Conservation (phyloP, 2,888 invertebrate genomes). For the Antitype chi region DNA sequence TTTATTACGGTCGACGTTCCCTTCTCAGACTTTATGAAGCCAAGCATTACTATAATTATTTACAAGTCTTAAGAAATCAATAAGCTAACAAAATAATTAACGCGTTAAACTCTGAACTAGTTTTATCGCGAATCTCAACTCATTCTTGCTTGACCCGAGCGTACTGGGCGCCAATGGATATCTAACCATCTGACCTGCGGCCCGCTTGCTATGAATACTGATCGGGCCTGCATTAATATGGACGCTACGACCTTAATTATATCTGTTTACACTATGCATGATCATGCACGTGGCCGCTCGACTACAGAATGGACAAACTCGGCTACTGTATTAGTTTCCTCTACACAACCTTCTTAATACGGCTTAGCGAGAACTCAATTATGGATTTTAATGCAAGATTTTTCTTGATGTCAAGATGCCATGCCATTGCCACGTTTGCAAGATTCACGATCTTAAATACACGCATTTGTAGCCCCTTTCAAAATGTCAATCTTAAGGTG, state of each 20-base stretch:
- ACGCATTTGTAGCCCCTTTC: slow-evolving; percentile 30
- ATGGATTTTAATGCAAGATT: slow-evolving; percentile 32
- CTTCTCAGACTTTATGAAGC: background rate
- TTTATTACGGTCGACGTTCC: background rate
- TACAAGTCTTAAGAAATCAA: slow-evolving; percentile 38
- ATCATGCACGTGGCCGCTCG: slow-evolving; percentile 73
- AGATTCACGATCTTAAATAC: slow-evolving; percentile 33
- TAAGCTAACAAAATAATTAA: slow-evolving; percentile 64
- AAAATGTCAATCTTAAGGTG: slow-evolving; percentile 58
- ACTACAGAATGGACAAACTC: slow-evolving; percentile 56
- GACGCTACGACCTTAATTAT: slow-evolving; percentile 83
- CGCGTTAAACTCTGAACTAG: slow-evolving; percentile 60
- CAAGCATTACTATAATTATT: background rate
- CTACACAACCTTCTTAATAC: slow-evolving; percentile 54
- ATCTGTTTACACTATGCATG: slow-evolving; percentile 81
- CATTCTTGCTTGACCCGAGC: slow-evolving; percentile 67
- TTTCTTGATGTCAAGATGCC: slow-evolving; percentile 19
- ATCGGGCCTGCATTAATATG: slow-evolving; percentile 79
- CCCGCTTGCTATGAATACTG: slow-evolving; percentile 79
- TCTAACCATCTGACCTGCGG: slow-evolving; percentile 78
- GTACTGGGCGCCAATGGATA: slow-evolving; percentile 70
- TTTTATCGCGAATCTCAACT: slow-evolving; percentile 68
- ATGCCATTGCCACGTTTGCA: slow-evolving; percentile 5
- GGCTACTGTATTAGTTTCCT: slow-evolving; percentile 64
- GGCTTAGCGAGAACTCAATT: slow-evolving; percentile 33